These are phyloP conservation scores for Esox masquinongy DNA, from an alignment of 2,797 vertebrate genomes.

Conservation along the genomic window DNA sequence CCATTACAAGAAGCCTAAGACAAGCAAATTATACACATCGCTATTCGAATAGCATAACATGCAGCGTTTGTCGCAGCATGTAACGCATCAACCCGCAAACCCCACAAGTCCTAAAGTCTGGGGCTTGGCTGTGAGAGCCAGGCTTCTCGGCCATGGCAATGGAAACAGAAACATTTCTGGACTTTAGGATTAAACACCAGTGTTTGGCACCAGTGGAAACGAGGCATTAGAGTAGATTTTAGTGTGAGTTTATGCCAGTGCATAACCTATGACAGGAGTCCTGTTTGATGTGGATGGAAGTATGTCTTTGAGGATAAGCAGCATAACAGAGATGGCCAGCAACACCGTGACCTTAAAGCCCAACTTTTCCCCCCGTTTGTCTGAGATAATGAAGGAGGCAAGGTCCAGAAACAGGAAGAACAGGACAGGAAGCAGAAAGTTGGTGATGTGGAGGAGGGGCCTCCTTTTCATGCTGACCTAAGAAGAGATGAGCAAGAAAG, in stretches of 20 bases:
- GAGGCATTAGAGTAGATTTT: no score
- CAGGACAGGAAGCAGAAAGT: conserved; percentile 79
- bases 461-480: conserved; percentile 77
- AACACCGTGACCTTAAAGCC: conserved; percentile 82
- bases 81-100: no score
- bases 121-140: no score
- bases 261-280: conserved; percentile 79
- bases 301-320: conserved; percentile 82
- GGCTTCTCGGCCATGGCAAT: no score
- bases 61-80: no score
- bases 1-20: no score
- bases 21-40: no score
- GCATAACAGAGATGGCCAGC: conserved; percentile 80
- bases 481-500: not conserved
- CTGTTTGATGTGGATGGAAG: conserved; percentile 79
- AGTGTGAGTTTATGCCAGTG: not conserved
- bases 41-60: no score
- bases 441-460: conserved; percentile 76
- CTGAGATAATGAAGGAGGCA: conserved; percentile 74
- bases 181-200: no score
- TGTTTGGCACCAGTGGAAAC: no score
- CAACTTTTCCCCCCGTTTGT: conserved; percentile 76
- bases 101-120: no score
- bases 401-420: conserved; percentile 80
- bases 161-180: no score